These are phyloP conservation scores for Diloba caeruleocephala DNA, from an alignment of 2,888 invertebrate genomes.

Conservation along the genomic window DNA sequence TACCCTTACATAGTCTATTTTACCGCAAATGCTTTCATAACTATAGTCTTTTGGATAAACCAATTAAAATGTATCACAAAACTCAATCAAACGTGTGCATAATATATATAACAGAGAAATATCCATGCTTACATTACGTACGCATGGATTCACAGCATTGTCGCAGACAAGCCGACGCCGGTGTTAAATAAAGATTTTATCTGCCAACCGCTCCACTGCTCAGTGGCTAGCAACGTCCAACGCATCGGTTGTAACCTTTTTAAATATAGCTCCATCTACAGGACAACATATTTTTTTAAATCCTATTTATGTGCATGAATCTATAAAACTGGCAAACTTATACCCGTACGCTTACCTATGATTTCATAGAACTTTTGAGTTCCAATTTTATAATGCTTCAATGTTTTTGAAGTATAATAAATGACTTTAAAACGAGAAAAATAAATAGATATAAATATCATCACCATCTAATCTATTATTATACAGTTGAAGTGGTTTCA, in stretches of 20 bases:
- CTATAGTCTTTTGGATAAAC: neutral
- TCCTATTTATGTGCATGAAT: no score
- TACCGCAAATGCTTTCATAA: no score
- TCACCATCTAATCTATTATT: slow-evolving; percentile 4
- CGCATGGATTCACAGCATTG: slow-evolving; percentile 41
- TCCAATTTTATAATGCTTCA: no score
- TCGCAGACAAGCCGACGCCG: slow-evolving; percentile 53
- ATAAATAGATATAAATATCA: slow-evolving; percentile 8
- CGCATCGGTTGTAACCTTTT: slow-evolving; percentile 27
- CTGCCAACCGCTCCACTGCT: slow-evolving; percentile 30
- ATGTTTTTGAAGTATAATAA: no score
- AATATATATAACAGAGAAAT: slow-evolving; percentile 19
- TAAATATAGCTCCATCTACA: no score
- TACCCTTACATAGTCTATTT: no score
- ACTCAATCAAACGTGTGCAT: slow-evolving; percentile 11
- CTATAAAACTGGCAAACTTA: no score
- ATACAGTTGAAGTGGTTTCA: no score
- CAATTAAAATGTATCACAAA: slow-evolving; percentile 5
- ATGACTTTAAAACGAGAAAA: no score
- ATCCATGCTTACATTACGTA: slow-evolving; percentile 13
- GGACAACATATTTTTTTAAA: no score
- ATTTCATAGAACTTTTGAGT: no score
- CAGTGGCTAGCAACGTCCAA: slow-evolving; percentile 24
- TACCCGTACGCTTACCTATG: no score
- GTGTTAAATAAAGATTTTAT: slow-evolving; percentile 56